Evolutionary conservation across 2,797 vertebrate species (phyloP), one percentile per base, ranked within the genome.

Genomic region (Coccyzus lansbergi): DNA sequence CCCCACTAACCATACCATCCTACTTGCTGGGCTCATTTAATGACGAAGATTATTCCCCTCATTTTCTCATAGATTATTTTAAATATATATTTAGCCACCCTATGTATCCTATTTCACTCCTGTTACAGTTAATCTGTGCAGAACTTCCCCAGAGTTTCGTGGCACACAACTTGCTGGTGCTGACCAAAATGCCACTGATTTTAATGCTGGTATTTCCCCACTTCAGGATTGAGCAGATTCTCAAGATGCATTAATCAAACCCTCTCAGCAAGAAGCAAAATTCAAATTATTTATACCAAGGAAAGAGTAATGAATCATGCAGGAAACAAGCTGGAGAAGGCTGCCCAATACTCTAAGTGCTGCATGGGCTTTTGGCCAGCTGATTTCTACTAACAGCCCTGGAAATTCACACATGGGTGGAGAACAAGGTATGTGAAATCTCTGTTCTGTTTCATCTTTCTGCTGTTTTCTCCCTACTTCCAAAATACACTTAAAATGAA

Each of bases 291-390:
- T 88, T 84, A 88, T 65, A 92, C 28, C n/a, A 26, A 78, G 72
- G 56, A 59, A 79, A 65, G 65, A 70, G 46, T 56, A 59, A 59
- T 42, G 55, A 81, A 56, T 78, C 75, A 71, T 24, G 14, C n/a
- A 85, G 58, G 38, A 77, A 68, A 53, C 77, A 72, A 93, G 49
- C 12, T 70, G 88, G 83, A 83, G 71, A 51, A 87, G 86, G 92
- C 67, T 79, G 78, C 60, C 60, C 90, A 88, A 70, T 70, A 51
- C 40, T 63, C 12, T 19, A 76, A 93, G 70, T 26, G 72, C 79
- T 69, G 60, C 56, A 76, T 12, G 59, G 85, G 79, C 0, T 1
- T 68, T 68, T 59, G 69, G 49, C 49, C 11, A 4, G 34, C 52
- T 71, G 70, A 68, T 58, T 94, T 83, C 84, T 34, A 46, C 48